A percentile compares a stretch with the other conserved stretches of the same genome.
phyloP scores from a whole-genome alignment of 2,113 vertebrate species.

The Ariopsis seemanni region DNA sequence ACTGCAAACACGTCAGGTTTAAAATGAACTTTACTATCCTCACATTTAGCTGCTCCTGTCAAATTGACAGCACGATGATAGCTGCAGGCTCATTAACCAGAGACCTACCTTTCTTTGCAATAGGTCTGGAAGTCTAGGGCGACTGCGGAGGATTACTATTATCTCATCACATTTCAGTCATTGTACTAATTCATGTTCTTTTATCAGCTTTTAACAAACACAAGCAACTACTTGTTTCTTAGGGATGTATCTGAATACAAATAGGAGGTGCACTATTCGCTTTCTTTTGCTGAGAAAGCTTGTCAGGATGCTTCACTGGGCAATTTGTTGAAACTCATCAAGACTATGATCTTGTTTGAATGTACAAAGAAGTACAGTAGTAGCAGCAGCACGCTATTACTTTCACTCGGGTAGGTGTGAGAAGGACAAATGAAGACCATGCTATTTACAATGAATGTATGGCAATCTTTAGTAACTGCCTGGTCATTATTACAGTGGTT shows the following conservation, averaged over 20 bases:
- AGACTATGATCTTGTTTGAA: neutral
- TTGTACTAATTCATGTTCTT: neutral
- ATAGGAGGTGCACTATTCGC: too few species aligned
- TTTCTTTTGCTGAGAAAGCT: neutral
- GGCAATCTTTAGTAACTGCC: neutral
- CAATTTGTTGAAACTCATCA: neutral
- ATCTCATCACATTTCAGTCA: neutral
- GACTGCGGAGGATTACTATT: neutral
- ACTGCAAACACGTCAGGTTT: neutral
- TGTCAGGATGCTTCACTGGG: neutral
- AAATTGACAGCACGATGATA: neutral
- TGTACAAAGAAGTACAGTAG: neutral
- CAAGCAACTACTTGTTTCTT: neutral
- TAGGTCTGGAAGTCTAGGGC: neutral
- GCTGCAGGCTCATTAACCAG: constrained; percentile 18
- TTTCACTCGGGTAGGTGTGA: neutral
- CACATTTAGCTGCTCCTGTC: neutral
- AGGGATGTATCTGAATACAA: neutral
- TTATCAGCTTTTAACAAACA: neutral
- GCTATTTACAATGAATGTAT: neutral
- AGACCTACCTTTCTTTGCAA: neutral
- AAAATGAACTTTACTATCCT: constrained; percentile 11
- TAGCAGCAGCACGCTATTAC: neutral
- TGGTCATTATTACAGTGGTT: neutral
- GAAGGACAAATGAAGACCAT: neutral